Conservation (phyloP, 2,113 vertebrate genomes). For the Tricholaema leucomelas region DNA sequence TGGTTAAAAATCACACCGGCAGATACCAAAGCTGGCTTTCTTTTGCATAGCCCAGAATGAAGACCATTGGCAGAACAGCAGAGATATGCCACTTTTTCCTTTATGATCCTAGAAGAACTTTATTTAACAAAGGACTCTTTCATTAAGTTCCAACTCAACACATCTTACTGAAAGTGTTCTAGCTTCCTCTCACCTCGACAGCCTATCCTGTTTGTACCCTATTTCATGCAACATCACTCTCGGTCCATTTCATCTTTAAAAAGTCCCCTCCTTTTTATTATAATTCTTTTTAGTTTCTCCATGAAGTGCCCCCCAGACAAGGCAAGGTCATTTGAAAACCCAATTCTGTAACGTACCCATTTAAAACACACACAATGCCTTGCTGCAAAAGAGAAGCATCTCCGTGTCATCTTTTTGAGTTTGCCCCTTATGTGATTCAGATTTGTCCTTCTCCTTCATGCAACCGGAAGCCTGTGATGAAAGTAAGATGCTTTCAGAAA, state of each 20-base stretch:
- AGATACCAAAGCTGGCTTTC: neutral
- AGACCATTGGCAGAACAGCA: neutral
- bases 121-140: neutral
- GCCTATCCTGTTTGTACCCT: neutral
- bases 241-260: neutral
- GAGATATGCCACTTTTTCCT: neutral
- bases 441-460: neutral
- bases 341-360: rapidly evolving
- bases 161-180: neutral
- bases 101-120: neutral
- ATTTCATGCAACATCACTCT: neutral
- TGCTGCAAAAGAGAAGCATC: neutral
- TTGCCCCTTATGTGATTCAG: neutral
- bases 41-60: neutral
- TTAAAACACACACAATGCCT: neutral
- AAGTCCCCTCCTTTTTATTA: neutral
- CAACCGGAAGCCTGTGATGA: neutral
- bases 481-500: neutral
- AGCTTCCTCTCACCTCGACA: neutral
- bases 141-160: neutral
- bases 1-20: neutral
- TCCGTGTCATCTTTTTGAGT: neutral
- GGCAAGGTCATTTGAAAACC: neutral
- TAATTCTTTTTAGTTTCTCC: neutral
- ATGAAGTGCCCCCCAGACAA: neutral